These are phyloP conservation scores for Clarias platycephalus DNA, from an alignment of 2,797 vertebrate genomes.

Conservation along the genomic window DNA sequence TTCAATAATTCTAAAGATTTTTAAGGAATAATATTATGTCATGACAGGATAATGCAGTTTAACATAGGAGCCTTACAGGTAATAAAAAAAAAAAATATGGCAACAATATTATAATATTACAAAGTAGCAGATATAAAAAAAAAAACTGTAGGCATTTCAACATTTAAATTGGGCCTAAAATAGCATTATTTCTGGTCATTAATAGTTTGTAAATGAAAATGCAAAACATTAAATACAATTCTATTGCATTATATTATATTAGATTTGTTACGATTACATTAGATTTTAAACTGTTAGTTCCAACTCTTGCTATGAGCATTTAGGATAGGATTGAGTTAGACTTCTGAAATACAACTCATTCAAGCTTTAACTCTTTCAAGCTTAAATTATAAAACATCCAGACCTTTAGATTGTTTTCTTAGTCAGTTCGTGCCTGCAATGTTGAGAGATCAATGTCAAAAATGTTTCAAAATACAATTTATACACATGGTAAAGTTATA, in stretches of 20 bases:
- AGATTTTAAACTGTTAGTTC: too few relatives aligned
- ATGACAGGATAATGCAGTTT: neutral
- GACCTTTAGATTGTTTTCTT: neutral
- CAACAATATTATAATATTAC: neutral
- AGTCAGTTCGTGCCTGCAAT: neutral
- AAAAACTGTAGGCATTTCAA: neutral
- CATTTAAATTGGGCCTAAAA: neutral
- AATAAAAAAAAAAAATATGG: neutral
- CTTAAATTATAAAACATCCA: neutral
- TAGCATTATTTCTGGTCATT: neutral
- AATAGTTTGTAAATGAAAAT: neutral
- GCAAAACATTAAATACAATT: neutral
- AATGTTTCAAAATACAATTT: neutral
- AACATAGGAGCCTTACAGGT: neutral
- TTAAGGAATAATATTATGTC: neutral
- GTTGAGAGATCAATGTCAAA: neutral
- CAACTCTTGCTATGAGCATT: neutral
- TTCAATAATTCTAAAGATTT: neutral
- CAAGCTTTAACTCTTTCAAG: neutral
- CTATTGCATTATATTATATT: too few relatives aligned
- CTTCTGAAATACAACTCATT: neutral
- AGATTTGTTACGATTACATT: too few relatives aligned
- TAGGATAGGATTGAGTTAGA: neutral
- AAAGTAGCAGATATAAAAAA: neutral
- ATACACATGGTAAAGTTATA: neutral